These are phyloP conservation scores for Cataglyphis rosenhaueri DNA, from an alignment of 2,888 invertebrate genomes.

Conservation along the genomic window DNA sequence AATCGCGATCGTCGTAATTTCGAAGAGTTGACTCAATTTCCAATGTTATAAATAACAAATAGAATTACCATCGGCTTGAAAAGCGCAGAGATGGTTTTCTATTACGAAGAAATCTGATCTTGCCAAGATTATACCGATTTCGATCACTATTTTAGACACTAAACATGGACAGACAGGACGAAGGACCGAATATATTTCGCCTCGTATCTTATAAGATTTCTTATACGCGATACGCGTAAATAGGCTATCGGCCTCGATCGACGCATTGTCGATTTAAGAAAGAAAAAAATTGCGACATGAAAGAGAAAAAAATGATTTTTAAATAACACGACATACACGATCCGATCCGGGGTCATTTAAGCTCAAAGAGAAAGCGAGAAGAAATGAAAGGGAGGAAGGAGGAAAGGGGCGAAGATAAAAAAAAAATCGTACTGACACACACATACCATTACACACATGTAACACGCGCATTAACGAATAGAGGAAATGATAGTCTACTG, in stretches of 20 bases:
- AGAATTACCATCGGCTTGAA: neutral
- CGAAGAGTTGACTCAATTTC: neutral
- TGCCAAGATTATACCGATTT: neutral
- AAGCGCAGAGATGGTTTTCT: neutral
- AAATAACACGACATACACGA: slow-evolving; percentile 9
- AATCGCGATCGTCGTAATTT: slow-evolving; percentile 37
- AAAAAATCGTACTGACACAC: slow-evolving; percentile 40
- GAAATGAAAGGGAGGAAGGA: neutral
- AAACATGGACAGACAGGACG: slow-evolving; percentile 15
- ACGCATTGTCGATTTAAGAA: neutral
- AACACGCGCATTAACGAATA: slow-evolving; percentile 71
- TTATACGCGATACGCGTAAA: neutral
- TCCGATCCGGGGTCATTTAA: slow-evolving; percentile 19
- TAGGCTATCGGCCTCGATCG: slow-evolving; percentile 26
- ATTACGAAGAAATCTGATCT: neutral
- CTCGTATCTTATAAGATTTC: slow-evolving; percentile 10
- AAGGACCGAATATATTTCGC: slow-evolving; percentile 25
- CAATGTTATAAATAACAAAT: neutral
- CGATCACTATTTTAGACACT: slow-evolving; percentile 7
- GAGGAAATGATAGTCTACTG: slow-evolving; percentile 75
- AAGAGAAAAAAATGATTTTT: neutral
- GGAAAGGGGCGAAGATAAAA: neutral
- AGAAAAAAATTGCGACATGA: slow-evolving; percentile 8
- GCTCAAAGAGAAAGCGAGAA: slow-evolving; percentile 5
- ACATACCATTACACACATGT: slow-evolving; percentile 49